A percentile compares a stretch with the other conserved stretches of the same genome.
These are phyloP conservation scores for Scartelaos histophorus DNA, from an alignment of 2,113 vertebrate species.

Conservation along the genomic window DNA sequence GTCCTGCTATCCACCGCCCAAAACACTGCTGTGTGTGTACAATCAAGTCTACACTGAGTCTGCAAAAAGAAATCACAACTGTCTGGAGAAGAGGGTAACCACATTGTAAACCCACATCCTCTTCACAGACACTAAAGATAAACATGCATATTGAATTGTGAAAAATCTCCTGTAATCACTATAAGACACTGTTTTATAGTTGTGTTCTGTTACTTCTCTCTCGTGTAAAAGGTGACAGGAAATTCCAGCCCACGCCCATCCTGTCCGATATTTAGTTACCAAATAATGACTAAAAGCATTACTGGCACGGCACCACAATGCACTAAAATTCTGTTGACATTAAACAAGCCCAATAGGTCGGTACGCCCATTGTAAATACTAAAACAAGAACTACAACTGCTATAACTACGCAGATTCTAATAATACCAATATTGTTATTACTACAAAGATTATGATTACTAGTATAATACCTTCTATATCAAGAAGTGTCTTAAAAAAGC, in stretches of 20 bases:
- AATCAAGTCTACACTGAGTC: conserved; percentile 35
- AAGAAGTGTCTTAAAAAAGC: no score
- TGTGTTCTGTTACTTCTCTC: conserved; percentile 37
- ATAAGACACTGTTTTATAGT: background rate
- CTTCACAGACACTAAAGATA: conserved; percentile 27
- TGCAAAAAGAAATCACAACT: conserved; percentile 56
- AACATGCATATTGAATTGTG: conserved; percentile 24
- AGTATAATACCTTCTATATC: no score
- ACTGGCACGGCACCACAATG: conserved; percentile 28
- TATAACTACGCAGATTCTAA: background rate
- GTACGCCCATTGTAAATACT: background rate
- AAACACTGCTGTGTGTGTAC: conserved; percentile 24
- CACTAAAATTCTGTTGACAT: background rate
- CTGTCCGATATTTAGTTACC: conserved; percentile 57
- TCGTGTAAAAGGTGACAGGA: conserved; percentile 74
- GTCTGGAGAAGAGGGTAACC: conserved; percentile 32
- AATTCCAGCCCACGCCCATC: conserved; percentile 72
- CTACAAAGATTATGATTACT: no score
- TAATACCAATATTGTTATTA: background rate
- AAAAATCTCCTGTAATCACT: background rate
- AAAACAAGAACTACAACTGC: background rate
- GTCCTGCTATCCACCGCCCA: conserved; percentile 17
- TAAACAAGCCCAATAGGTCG: background rate
- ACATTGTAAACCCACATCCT: conserved; percentile 63
- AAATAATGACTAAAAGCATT: conserved; percentile 49